Percentiles rank a stretch among this genome's conserved stretches.
phyloP scores from a whole-genome alignment of 2,113 vertebrate species.

The Donacobius atricapilla region DNA sequence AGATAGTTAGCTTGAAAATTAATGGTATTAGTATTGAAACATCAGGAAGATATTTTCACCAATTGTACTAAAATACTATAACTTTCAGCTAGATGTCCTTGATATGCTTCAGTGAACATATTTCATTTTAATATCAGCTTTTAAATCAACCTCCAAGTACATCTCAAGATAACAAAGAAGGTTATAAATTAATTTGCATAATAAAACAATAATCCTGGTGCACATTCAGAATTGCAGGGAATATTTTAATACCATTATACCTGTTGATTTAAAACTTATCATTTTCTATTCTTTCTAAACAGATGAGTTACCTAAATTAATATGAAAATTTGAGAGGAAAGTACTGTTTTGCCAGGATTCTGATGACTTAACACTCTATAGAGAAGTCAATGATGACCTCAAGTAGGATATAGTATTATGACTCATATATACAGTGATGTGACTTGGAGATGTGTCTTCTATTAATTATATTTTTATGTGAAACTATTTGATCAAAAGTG shows the following conservation, averaged over 20 bases:
- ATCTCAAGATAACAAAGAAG: constrained; percentile 34
- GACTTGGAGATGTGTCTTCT: neutral
- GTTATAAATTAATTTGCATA: constrained; percentile 58
- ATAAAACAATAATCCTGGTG: constrained; percentile 44
- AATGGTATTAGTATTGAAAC: constrained; percentile 28
- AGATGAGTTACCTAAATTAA: neutral
- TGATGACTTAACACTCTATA: neutral
- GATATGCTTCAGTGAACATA: constrained; percentile 24
- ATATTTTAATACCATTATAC: constrained; percentile 26
- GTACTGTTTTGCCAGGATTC: neutral
- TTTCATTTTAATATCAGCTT: constrained; percentile 52
- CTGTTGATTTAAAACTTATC: neutral
- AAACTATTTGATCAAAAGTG: neutral
- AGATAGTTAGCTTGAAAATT: constrained; percentile 10
- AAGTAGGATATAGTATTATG: neutral
- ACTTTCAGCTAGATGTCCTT: constrained; percentile 29
- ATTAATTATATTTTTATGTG: neutral
- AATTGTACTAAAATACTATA: neutral
- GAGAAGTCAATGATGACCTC: neutral
- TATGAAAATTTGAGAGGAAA: neutral
- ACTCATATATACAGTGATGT: neutral
- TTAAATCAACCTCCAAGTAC: constrained; percentile 43
- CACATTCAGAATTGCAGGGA: neutral
- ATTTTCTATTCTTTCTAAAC: neutral
- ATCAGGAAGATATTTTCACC: neutral